These are phyloP conservation scores for Eulemur albifrons DNA, from an alignment of 2,797 vertebrate species.

Conservation along the genomic window DNA sequence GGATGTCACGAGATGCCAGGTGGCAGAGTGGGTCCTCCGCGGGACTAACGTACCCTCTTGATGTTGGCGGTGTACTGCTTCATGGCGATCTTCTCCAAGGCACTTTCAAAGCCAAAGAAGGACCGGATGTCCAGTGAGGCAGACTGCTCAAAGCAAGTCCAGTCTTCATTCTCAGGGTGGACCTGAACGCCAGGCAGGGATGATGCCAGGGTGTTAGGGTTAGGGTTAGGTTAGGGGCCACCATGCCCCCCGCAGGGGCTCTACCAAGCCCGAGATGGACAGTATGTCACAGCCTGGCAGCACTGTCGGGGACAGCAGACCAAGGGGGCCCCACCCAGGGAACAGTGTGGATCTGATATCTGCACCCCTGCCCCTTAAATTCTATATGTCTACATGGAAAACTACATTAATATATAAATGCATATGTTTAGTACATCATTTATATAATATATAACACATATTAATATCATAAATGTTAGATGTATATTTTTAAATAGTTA, in stretches of 20 bases:
- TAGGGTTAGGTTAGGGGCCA: too few relatives aligned
- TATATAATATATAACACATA: not conserved
- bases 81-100: constrained; percentile 89
- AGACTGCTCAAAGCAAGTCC: constrained; percentile 89
- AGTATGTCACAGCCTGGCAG: not conserved
- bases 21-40: rapidly evolving
- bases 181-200: constrained; percentile 78
- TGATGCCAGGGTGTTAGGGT: not conserved
- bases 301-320: not conserved
- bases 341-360: not conserved
- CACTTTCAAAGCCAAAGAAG: constrained; percentile 88
- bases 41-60: constrained; percentile 80
- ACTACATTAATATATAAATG: not conserved
- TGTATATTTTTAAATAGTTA: not conserved
- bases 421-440: not conserved
- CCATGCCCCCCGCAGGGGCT: rapidly evolving
- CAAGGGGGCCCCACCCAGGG: not conserved
- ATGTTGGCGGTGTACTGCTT: constrained; percentile 88
- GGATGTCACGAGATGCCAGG: not conserved
- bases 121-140: constrained; percentile 88
- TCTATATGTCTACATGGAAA: not conserved
- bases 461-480: not conserved
- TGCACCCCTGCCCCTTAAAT: not conserved
- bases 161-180: constrained; percentile 88
- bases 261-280: not conserved